A percentile compares a stretch with the other conserved stretches of the same genome.
Evolutionary conservation across 2,888 invertebrate species (phyloP).

Genomic region (Morpho deidamia): DNA sequence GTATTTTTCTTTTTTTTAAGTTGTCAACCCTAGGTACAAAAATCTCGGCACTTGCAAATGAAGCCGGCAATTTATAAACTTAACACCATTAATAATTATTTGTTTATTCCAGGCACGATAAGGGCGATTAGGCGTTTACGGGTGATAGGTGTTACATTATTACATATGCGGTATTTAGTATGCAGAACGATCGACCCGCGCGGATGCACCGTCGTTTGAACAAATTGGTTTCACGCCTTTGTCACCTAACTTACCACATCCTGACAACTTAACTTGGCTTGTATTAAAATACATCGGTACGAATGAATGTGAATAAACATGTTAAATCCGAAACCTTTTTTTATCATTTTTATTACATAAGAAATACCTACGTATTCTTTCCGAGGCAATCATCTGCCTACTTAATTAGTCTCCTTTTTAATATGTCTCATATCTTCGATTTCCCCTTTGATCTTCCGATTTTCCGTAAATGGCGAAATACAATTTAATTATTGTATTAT

Average conservation of each 20-base stretch:
- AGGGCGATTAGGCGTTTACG: constrained; percentile 58
- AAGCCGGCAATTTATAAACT: constrained; percentile 60
- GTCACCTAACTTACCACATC: background rate
- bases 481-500: too few species aligned
- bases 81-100: constrained; percentile 58
- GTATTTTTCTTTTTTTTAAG: background rate
- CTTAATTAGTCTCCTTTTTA: too few species aligned
- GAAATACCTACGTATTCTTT: too few species aligned
- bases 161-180: constrained; percentile 35
- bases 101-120: constrained; percentile 61
- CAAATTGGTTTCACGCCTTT: constrained; percentile 25
- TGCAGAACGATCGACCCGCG: constrained; percentile 29
- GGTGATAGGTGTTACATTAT: constrained; percentile 28
- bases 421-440: too few species aligned
- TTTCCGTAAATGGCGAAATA: too few species aligned
- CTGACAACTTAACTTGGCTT: too few species aligned
- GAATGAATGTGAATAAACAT: too few species aligned
- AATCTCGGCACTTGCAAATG: constrained; percentile 38
- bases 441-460: too few species aligned
- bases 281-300: too few species aligned
- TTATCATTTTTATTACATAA: too few species aligned
- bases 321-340: too few species aligned
- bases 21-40: constrained; percentile 30
- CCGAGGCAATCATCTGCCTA: too few species aligned
- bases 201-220: constrained; percentile 20